Percentiles rank a stretch among this genome's conserved stretches.
phyloP scores from a whole-genome alignment of 2,797 vertebrate species.

The Microctenopoma lineatum region DNA sequence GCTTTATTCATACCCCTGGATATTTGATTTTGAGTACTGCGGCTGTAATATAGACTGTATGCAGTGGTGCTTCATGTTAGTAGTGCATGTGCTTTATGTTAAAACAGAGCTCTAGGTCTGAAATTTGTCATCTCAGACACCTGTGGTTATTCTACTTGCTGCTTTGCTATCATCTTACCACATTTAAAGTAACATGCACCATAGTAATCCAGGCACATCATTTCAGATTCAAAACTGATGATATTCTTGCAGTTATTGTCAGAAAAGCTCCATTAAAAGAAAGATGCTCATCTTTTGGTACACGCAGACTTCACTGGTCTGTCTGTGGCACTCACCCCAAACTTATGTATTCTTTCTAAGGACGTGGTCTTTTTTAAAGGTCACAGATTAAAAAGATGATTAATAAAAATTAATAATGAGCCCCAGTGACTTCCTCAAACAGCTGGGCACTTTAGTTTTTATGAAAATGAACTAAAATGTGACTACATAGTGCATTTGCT shows the following conservation, averaged over 20 bases:
- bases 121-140: slow-evolving; percentile 18
- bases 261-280: not conserved
- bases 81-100: slow-evolving; percentile 54
- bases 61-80: slow-evolving; percentile 33
- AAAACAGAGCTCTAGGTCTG: slow-evolving; percentile 24
- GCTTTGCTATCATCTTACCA: slow-evolving; percentile 15
- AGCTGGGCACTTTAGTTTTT: not conserved
- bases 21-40: slow-evolving; percentile 10
- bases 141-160: slow-evolving; percentile 33
- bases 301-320: not conserved
- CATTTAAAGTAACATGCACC: not conserved
- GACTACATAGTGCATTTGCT: not conserved
- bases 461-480: not conserved
- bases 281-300: not conserved
- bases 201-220: slow-evolving; percentile 17
- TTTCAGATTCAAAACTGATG: slow-evolving; percentile 4
- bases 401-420: no score
- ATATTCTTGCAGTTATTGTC: slow-evolving; percentile 5
- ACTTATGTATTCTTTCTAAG: not conserved
- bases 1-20: slow-evolving; percentile 51
- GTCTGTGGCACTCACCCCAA: not conserved
- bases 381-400: not conserved
- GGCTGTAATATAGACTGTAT: slow-evolving; percentile 27
- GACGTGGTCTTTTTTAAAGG: slow-evolving; percentile 3
- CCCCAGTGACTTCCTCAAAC: not conserved